Evolutionary conservation across 1,140 invertebrate genomes (phyloP), one percentile per base, ranked within the genome.

Genomic region (Drosophila parabipectinata): DNA sequence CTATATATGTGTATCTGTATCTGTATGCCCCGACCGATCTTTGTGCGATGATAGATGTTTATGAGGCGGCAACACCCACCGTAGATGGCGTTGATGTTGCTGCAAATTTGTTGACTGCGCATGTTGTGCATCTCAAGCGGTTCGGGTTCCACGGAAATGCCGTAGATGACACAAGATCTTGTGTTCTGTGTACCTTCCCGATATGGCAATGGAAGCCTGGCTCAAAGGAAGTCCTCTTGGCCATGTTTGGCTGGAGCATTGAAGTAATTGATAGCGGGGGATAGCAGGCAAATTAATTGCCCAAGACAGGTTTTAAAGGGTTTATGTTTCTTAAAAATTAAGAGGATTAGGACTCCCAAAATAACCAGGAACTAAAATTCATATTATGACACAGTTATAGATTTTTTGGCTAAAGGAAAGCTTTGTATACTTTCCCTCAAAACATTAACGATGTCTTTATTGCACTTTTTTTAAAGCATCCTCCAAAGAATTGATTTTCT

Each of bases 1-100:
- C 44, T 24, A 21, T 21, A 44, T 24, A 47, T 3, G 15, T 47
- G 21, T 47, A 18, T 47, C 4, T 18, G 14, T 44, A 18, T 12
- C 55, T 56, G 10, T 5, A 6, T 28, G 28, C 4, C 6, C 15
- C 12, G 4, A 10, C 10, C 44, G 18, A 73, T 67, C 63, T 69
- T 76, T 88, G 80, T 82, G 75, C 64, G 84, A 87, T 88, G 83
- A 87, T 88, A 82, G 83, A 88, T 80, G 85, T 84, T 89, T 78
- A 80, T 84, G 77, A 74, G 80, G 82, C 81, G 81, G 80, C 80
- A 84, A 89, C 80, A 77, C 84, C 77, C 80, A 85, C 77, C 62
- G 80, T 90, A 89, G 80, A 89, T 90, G 77, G 59, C 82, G 77
- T 72, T 84, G 73, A 85, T 81, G 77, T 67, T 62, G 62, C 63